Base-by-base conservation (phyloP, 2,113 vertebrate genomes). In the Silurus glanis region DNA sequence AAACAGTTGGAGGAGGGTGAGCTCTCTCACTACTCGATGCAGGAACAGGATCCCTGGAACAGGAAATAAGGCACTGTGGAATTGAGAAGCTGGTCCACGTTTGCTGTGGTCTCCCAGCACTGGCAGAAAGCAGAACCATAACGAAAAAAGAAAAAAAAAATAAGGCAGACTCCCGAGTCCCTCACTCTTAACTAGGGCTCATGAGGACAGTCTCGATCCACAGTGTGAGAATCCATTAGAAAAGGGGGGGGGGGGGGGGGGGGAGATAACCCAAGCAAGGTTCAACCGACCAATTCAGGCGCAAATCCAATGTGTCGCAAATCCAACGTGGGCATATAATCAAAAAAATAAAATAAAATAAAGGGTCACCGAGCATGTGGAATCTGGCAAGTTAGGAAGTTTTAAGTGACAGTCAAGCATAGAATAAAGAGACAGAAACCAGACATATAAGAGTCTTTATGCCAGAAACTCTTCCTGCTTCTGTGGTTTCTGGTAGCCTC, bases 381-480 rank as follows among this genome's bases (percentile, higher is more conserved):
- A 87, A 87, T 76, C 69, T 87, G 80, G 80, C 55, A 66, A 80
- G 62, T 71, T 14, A 6, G 67, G 58, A 75, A 66, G 59, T 84
- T 82, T 75, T 55, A 82, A 82, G 80, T 87, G 71, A 71, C 71
- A 87, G 85, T 66, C 80, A 87, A 87, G 80, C 58, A 62, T 37
- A 58, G 25, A 80, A 82, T 37, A 71, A 81, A 67, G 25, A 49
- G 5, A n/a, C 5, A 47, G 28, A 28, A 21, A 28, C 16, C 13
- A 28, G 66, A 25, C 21, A 21, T 55, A 37, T 0, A 45, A 53
- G 7, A 47, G 66, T 85, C 67, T 85, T 89, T 95, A 97, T 91
- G 96, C 96, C 7, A 96, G 95, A 92, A 97, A 97, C 90, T 97
- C 96, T 69, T 96, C 94, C 83, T 91, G 88, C 89, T 93, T 96